phyloP scores from a whole-genome alignment of 35 echinoderm and acorn worm genomes.

The Heliocidaris tuberculata region DNA sequence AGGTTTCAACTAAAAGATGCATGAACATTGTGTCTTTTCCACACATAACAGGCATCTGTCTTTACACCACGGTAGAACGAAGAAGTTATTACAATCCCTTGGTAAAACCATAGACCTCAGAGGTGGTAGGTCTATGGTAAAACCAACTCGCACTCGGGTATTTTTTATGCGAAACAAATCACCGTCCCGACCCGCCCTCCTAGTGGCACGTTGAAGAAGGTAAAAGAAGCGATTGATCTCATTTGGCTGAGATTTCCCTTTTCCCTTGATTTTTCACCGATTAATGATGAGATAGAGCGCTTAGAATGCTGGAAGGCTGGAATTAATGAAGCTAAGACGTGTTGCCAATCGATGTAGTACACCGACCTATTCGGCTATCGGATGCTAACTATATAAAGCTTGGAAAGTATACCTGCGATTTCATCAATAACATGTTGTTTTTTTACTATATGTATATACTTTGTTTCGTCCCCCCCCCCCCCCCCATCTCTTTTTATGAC shows the following conservation, averaged over 20 bases:
- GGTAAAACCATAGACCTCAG: no score
- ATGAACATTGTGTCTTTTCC: no score
- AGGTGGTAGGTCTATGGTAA: no score
- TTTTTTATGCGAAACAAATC: no score
- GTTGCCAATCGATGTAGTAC: not conserved
- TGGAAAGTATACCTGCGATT: not conserved
- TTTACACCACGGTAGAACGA: no score
- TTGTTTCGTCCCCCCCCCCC: not conserved
- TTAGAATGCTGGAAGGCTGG: not conserved
- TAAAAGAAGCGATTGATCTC: not conserved
- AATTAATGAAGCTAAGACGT: constrained; percentile 12
- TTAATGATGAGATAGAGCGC: not conserved
- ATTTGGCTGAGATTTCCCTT: not conserved
- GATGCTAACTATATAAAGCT: not conserved
- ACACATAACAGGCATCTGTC: no score
- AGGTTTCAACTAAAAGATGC: no score
- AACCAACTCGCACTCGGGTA: no score
- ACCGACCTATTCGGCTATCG: not conserved
- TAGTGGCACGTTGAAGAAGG: no score
- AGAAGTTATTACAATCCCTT: no score
- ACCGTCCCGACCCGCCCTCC: no score
- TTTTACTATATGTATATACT: not conserved
- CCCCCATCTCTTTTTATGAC: not conserved
- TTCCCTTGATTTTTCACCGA: not conserved
- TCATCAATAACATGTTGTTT: not conserved